Conservation (phyloP, 2,797 vertebrate species). For the Darevskia mixta region DNA sequence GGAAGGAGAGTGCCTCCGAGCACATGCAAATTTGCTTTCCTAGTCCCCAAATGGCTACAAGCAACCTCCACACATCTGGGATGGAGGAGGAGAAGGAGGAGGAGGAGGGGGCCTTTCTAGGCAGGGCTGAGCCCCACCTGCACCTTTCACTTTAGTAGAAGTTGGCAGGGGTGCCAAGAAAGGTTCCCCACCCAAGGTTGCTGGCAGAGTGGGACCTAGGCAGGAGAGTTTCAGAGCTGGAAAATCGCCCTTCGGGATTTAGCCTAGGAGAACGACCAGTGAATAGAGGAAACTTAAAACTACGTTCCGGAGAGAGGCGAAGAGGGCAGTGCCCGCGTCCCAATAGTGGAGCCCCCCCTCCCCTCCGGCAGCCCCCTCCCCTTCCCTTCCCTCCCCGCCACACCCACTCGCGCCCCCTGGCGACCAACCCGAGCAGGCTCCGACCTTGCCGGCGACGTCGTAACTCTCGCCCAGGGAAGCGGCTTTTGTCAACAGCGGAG, state of each 20-base stretch:
- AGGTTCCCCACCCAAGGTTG: neutral
- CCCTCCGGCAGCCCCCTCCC: neutral
- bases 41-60: neutral
- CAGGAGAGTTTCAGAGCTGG: no score
- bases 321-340: neutral
- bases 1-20: neutral
- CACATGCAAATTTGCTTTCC: neutral
- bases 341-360: neutral
- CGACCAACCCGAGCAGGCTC: conserved; percentile 19
- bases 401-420: neutral
- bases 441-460: conserved; percentile 78
- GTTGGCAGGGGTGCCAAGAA: no score
- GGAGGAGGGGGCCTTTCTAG: neutral
- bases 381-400: no score
- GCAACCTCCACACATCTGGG: no score
- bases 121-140: neutral
- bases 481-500: neutral
- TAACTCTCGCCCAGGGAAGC: conserved; percentile 47
- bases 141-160: neutral
- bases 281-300: neutral
- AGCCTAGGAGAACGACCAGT: no score
- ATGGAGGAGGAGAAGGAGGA: no score
- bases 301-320: neutral
- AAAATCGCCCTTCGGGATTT: no score
- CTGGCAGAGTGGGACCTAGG: neutral